phyloP scores from a whole-genome alignment of 2,888 invertebrate species.

The Crioceris asparagi region DNA sequence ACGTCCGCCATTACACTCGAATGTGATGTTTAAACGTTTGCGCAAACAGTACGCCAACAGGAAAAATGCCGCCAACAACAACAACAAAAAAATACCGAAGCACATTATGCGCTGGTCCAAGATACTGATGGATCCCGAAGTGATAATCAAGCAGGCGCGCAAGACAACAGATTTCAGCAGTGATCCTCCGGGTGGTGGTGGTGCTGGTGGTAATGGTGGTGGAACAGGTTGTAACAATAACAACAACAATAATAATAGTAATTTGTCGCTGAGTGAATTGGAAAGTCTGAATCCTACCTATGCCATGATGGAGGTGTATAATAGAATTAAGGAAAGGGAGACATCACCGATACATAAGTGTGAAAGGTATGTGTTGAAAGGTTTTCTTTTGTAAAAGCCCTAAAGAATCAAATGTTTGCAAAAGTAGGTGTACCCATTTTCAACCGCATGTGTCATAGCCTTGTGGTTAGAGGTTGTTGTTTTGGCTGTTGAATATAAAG shows the following conservation, averaged over 20 bases:
- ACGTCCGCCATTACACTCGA: constrained; percentile 39
- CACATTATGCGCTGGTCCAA: constrained; percentile 56
- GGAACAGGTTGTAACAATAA: no score
- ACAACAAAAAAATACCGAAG: constrained; percentile 30
- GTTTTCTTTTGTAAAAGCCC: not conserved
- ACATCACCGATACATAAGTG: constrained; percentile 29
- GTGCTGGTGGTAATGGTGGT: no score
- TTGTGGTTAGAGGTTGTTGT: no score
- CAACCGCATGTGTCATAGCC: no score
- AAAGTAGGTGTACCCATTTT: no score
- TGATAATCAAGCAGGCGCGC: constrained; percentile 42
- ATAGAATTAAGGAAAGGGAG: constrained; percentile 48
- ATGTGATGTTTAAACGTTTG: constrained; percentile 46
- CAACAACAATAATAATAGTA: constrained; percentile 30
- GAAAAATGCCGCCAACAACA: constrained; percentile 38
- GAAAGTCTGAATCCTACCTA: constrained; percentile 52
- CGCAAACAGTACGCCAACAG: no score
- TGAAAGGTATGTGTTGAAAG: constrained; percentile 25
- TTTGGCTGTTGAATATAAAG: no score
- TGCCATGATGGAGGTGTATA: constrained; percentile 59
- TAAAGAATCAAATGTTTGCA: no score
- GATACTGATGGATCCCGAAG: constrained; percentile 53
- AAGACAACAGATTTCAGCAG: constrained; percentile 12
- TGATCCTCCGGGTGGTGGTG: no score
- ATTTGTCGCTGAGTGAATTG: constrained; percentile 37